phyloP scores from a whole-genome alignment of 2,797 vertebrate genomes.

The Peromyscus melanophrys region DNA sequence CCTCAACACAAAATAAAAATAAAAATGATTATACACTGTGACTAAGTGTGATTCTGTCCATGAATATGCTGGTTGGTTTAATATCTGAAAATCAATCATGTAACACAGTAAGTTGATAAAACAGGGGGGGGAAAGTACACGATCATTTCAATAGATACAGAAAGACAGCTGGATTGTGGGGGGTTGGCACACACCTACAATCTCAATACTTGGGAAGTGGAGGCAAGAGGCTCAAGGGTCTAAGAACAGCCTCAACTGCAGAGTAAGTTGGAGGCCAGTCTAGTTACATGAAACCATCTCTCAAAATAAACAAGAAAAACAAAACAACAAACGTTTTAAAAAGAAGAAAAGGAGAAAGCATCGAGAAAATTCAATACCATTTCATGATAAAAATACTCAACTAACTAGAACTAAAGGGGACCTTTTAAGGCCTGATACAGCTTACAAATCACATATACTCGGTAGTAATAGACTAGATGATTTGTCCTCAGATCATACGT shows the following conservation, averaged over 20 bases:
- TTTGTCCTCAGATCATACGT: background rate
- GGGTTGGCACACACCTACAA: background rate
- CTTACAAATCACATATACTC: background rate
- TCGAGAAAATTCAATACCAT: background rate
- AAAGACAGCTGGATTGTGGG: background rate
- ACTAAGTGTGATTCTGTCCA: background rate
- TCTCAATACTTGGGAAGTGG: background rate
- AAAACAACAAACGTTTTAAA: background rate
- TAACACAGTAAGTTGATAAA: background rate
- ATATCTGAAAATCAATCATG: constrained; percentile 16
- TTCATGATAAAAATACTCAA: background rate
- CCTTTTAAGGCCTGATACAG: background rate
- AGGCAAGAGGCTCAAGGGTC: background rate
- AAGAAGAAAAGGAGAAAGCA: background rate
- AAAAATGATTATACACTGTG: background rate
- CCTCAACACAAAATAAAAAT: constrained; percentile 9
- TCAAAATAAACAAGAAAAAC: background rate
- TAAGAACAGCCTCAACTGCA: background rate
- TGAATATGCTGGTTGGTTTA: background rate
- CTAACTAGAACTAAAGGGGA: background rate
- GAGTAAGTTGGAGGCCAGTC: background rate
- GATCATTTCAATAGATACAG: background rate
- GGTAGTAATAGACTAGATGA: background rate
- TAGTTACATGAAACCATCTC: background rate
- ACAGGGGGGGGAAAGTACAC: background rate